Evolutionary conservation across 2,888 invertebrate species (phyloP).

Genomic region (Catocala nupta): DNA sequence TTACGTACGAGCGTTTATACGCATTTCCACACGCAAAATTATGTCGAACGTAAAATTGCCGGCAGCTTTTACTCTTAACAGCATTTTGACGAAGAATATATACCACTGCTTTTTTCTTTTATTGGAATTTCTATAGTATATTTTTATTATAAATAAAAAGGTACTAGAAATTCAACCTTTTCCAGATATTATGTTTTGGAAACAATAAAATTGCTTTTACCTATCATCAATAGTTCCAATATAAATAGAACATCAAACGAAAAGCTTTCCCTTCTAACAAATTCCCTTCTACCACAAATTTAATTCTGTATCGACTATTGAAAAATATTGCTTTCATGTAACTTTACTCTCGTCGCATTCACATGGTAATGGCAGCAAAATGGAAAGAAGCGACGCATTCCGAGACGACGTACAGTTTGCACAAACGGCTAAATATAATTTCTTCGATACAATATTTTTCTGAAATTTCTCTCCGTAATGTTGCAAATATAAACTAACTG

Average conservation of each 20-base stretch:
- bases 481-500: constrained; percentile 65
- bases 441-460: constrained; percentile 52
- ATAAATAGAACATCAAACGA: constrained; percentile 55
- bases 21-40: neutral
- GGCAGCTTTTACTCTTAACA: neutral
- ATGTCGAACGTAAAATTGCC: neutral
- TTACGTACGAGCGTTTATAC: neutral
- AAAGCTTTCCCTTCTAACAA: constrained; percentile 49
- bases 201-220: constrained; percentile 12
- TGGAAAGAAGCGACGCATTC: constrained; percentile 57
- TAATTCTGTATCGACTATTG: constrained; percentile 70
- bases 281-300: constrained; percentile 69
- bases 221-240: constrained; percentile 33
- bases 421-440: constrained; percentile 66
- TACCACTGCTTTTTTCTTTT: neutral
- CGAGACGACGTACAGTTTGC: constrained; percentile 50
- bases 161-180: neutral
- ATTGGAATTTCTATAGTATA: too few relatives aligned
- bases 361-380: constrained; percentile 72
- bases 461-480: constrained; percentile 52
- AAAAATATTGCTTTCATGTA: constrained; percentile 74
- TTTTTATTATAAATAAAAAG: neutral
- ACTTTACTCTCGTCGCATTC: constrained; percentile 68
- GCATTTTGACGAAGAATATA: neutral
- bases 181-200: neutral